Percentiles rank a stretch among this genome's conserved stretches.
Evolutionary conservation across 2,797 vertebrate species (phyloP).

Genomic region (Eurystomus glaucurus): DNA sequence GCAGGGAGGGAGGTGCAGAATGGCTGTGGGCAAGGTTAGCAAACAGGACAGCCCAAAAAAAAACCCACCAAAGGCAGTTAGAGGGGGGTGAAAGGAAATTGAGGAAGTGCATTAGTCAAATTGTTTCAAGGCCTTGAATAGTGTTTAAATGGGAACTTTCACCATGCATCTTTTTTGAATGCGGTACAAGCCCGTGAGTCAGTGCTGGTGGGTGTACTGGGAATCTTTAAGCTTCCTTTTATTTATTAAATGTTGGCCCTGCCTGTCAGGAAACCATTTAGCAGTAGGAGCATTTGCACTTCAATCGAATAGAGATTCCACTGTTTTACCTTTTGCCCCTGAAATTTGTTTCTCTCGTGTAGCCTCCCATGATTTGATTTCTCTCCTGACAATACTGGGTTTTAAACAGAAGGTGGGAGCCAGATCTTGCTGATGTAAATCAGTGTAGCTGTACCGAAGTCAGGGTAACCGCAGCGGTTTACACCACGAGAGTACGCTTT

Average conservation of each 20-base stretch:
- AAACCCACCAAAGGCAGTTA: neutral
- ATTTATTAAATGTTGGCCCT: slow-evolving; percentile 71
- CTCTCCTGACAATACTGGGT: slow-evolving; percentile 32
- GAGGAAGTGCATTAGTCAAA: slow-evolving; percentile 36
- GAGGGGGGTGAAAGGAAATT: neutral
- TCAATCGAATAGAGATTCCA: slow-evolving; percentile 31
- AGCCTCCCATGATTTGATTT: slow-evolving; percentile 66
- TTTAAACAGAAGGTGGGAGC: slow-evolving; percentile 24
- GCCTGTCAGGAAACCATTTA: slow-evolving; percentile 68
- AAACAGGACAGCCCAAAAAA: neutral
- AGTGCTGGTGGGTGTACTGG: slow-evolving; percentile 60
- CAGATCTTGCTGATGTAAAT: slow-evolving; percentile 43
- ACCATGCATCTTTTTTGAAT: slow-evolving; percentile 27
- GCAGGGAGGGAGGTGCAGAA: neutral
- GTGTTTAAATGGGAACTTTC: slow-evolving; percentile 37
- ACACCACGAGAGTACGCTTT: neutral
- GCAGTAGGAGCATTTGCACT: slow-evolving; percentile 59
- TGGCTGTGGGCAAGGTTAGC: neutral
- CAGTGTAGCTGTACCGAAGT: neutral
- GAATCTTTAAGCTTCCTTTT: slow-evolving; percentile 65
- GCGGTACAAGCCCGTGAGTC: slow-evolving; percentile 21
- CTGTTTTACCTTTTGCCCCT: slow-evolving; percentile 55
- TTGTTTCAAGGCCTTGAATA: slow-evolving; percentile 26
- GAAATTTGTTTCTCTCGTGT: slow-evolving; percentile 62
- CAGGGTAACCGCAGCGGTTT: neutral